Conservation (phyloP, 2,888 invertebrate species). For the Chrysolina oricalcia region DNA sequence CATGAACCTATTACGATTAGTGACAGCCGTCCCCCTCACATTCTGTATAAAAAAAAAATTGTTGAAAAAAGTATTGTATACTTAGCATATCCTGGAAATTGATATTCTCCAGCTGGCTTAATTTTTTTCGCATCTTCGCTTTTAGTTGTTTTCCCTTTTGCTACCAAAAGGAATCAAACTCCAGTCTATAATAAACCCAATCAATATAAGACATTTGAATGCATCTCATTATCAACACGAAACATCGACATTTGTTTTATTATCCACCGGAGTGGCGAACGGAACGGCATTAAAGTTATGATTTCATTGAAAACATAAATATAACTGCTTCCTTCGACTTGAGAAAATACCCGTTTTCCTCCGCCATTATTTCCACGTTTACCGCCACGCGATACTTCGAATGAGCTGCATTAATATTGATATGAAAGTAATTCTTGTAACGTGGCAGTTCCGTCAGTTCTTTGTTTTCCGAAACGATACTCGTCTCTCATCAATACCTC, state of each 20-base stretch:
- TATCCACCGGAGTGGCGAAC: slow-evolving; percentile 29
- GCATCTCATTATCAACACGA: slow-evolving; percentile 37
- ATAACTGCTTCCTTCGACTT: slow-evolving; percentile 31
- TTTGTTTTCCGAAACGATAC: background rate
- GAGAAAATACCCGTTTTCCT: slow-evolving; percentile 32
- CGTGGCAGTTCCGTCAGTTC: background rate
- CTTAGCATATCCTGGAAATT: too few species aligned
- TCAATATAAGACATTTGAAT: slow-evolving; percentile 42
- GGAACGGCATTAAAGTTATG: slow-evolving; percentile 35
- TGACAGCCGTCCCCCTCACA: too few species aligned
- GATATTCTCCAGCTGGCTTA: too few species aligned
- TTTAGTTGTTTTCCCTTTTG: background rate
- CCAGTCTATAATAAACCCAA: slow-evolving; percentile 3
- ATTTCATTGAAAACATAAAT: slow-evolving; percentile 42
- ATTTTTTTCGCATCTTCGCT: too few species aligned
- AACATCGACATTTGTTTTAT: slow-evolving; percentile 37
- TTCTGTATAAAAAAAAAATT: too few species aligned
- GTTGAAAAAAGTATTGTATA: too few species aligned
- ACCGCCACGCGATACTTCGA: slow-evolving; percentile 35
- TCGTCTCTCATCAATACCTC: background rate
- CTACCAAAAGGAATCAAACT: background rate
- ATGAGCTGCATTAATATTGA: slow-evolving; percentile 29
- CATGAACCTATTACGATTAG: too few species aligned
- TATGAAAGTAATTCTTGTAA: background rate
- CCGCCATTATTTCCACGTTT: slow-evolving; percentile 26